Percentiles rank a stretch among this genome's conserved stretches.
Conservation (phyloP, 2,888 invertebrate species). For the Sesamia inferens region DNA sequence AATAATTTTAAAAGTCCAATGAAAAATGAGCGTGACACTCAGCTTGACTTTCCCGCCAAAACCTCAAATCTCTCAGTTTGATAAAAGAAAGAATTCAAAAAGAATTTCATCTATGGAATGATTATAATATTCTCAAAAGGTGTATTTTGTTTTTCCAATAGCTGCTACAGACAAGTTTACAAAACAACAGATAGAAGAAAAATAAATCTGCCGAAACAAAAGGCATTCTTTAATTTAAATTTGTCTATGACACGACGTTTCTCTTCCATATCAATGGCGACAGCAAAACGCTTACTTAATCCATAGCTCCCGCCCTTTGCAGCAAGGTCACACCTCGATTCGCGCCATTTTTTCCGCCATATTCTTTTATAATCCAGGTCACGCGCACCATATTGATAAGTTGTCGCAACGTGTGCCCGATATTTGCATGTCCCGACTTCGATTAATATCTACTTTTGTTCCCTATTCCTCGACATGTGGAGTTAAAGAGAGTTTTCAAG, state of each 20-base stretch:
- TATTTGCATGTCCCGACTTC: slow-evolving; percentile 78
- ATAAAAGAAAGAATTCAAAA: background rate
- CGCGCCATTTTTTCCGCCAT: slow-evolving; percentile 65
- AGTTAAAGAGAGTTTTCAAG: slow-evolving; percentile 54
- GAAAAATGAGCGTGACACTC: too few species aligned
- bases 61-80: too few species aligned
- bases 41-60: too few species aligned
- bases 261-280: background rate
- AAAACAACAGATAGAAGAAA: background rate
- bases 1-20: too few species aligned
- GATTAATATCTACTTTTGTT: slow-evolving; percentile 62
- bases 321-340: slow-evolving; percentile 45
- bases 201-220: too few species aligned
- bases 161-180: too few species aligned
- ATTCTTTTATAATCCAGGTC: slow-evolving; percentile 74
- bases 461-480: slow-evolving; percentile 50
- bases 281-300: slow-evolving; percentile 6
- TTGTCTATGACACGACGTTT: background rate
- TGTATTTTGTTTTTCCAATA: background rate
- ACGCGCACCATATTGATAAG: slow-evolving; percentile 83
- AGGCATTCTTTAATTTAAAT: background rate
- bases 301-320: slow-evolving; percentile 1
- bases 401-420: slow-evolving; percentile 77
- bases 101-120: too few species aligned
- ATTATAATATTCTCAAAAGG: background rate